Evolutionary conservation across 1,140 invertebrate genomes (phyloP), one percentile per base, ranked within the genome.

Genomic region (Anoplophora glabripennis): DNA sequence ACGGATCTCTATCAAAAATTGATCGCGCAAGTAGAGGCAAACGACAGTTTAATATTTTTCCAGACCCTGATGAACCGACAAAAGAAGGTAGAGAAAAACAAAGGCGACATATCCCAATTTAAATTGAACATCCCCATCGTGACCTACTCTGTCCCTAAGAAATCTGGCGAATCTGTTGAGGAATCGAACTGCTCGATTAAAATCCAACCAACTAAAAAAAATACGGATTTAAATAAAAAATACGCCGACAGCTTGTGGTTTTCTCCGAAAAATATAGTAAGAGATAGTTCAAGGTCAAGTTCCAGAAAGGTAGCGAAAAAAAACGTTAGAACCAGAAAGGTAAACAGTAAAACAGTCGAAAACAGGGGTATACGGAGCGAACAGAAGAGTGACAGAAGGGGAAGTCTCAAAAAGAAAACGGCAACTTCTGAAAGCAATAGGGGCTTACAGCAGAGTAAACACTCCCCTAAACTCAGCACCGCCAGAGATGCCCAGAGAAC

Each of bases 11-110:
- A 69, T 44, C 42, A 48, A 12, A 61, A 61, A 12, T 21, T 71
- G 17, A 40, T 63, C 3, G 41, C 56, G 9, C 65, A 71, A 36
- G 21, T 69, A 15, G 61, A 60, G 9, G 65, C 67, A 8, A 61
- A 59, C 12, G 69, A 71, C 53, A 71, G 69, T 54, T 59, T 68
- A 15, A 41, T 62, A 37, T 65, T 60, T 33, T 71, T 71, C 41
- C 59, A 68, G 34, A 63, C 53, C 8, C 21, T 68, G 9, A 71
- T 69, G 64, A 21, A 46, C 8, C 33, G 28, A 17, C 38, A 38
- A 45, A 49, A 45, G 14, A 58, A 57, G 45, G 5, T 38, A 15
- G 18, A 47, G n/a, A 36, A 60, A 17, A 40, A 40, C 48, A 33
- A 17, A n/a, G 44, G 28, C 21, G 8, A 45, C 0, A 7, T 28